Evolutionary conservation across 2,888 invertebrate species (phyloP).

Genomic region (Diadromus collaris): DNA sequence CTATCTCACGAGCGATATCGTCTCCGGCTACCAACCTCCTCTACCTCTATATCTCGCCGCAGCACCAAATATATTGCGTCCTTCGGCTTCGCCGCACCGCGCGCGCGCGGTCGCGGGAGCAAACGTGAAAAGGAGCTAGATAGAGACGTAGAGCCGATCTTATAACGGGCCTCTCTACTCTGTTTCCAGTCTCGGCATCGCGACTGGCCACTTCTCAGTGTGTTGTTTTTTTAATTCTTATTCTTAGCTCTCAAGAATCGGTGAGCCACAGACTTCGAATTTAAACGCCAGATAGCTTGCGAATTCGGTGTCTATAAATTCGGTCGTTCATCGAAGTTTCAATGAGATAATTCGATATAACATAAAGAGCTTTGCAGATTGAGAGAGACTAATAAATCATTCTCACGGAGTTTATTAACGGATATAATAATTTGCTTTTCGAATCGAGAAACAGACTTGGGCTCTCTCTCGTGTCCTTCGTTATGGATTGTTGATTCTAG

Average conservation of each 20-base stretch:
- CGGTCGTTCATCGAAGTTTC: slow-evolving; percentile 2
- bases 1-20: slow-evolving; percentile 77
- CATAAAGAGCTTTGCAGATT: background rate
- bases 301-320: slow-evolving; percentile 14
- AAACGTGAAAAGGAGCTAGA: slow-evolving; percentile 67
- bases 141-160: slow-evolving; percentile 76
- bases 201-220: background rate
- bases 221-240: slow-evolving; percentile 11
- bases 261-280: slow-evolving; percentile 5
- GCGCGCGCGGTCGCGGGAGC: slow-evolving; percentile 53
- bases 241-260: slow-evolving; percentile 20
- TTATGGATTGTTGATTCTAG: slow-evolving; percentile 12
- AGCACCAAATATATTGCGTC: slow-evolving; percentile 76
- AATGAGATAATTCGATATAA: background rate
- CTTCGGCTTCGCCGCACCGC: slow-evolving; percentile 58
- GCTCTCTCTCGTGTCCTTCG: slow-evolving; percentile 17
- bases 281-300: slow-evolving; percentile 6
- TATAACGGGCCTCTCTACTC: slow-evolving; percentile 65
- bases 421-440: slow-evolving; percentile 13
- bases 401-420: slow-evolving; percentile 2
- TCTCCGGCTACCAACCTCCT: slow-evolving; percentile 71
- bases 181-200: slow-evolving; percentile 23
- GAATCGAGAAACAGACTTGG: slow-evolving; percentile 3
- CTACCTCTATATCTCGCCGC: slow-evolving; percentile 66
- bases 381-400: slow-evolving; percentile 12